Conservation (phyloP, 1,140 invertebrate genomes). For the Linepithema humile region DNA sequence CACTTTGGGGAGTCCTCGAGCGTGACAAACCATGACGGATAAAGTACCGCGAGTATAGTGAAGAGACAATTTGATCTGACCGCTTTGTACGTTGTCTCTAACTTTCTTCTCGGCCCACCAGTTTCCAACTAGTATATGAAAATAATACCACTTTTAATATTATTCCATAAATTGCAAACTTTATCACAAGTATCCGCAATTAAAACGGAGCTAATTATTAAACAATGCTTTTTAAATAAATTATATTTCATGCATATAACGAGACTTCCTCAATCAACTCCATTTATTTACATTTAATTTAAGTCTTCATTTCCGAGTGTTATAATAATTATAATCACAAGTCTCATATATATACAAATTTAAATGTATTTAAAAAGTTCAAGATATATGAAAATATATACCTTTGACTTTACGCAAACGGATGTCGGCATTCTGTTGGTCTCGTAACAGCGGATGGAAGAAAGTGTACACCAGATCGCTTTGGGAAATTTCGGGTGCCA, state of each 20-base stretch:
- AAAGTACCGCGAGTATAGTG: constrained; percentile 93
- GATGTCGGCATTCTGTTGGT: constrained; percentile 93
- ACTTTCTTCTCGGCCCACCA: constrained; percentile 82
- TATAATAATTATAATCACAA: background rate
- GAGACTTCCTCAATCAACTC: background rate
- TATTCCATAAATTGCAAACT: background rate
- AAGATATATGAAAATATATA: constrained; percentile 75
- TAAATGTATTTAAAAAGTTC: constrained; percentile 21
- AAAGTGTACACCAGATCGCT: constrained; percentile 99
- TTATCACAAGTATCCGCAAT: background rate
- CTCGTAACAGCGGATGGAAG: constrained; percentile 97
- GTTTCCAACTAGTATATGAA: constrained; percentile 78
- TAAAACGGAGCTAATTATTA: background rate
- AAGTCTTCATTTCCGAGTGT: background rate
- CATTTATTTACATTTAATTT: background rate
- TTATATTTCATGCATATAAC: background rate
- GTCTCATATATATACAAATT: background rate
- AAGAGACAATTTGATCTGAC: constrained; percentile 93
- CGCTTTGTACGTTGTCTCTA: constrained; percentile 81
- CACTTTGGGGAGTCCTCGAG: constrained; percentile 91
- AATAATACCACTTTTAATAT: background rate
- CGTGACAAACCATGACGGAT: constrained; percentile 95
- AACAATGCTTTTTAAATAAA: background rate
- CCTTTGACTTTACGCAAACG: constrained; percentile 88
- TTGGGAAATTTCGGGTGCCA: constrained; percentile 97